Evolutionary conservation across 2,797 vertebrate genomes (phyloP).

Genomic region (Octomys mimax): DNA sequence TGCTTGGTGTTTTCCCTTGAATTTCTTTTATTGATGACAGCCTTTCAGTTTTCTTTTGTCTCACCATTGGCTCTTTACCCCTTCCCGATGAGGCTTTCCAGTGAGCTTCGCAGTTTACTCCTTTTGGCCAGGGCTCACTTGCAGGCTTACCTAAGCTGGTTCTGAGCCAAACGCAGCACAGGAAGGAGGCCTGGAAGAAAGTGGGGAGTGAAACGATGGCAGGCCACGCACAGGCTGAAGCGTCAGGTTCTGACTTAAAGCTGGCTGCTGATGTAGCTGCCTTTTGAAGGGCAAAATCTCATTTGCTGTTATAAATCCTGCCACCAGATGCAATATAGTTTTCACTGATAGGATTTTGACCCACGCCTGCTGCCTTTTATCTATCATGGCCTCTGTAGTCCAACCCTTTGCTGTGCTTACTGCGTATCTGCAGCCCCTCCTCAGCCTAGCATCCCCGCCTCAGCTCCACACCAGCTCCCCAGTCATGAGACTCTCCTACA

Average conservation of each 20-base stretch:
- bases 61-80: neutral
- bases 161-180: neutral
- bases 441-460: neutral
- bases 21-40: neutral
- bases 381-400: neutral
- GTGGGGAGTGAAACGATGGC: neutral
- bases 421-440: neutral
- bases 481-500: neutral
- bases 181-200: neutral
- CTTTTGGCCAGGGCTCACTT: neutral
- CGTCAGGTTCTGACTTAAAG: neutral
- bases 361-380: neutral
- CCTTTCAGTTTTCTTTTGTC: neutral
- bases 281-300: neutral
- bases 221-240: neutral
- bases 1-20: neutral
- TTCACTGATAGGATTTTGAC: neutral
- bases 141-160: neutral
- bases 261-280: neutral
- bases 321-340: neutral
- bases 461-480: neutral
- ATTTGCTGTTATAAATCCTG: neutral
- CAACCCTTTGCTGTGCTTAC: neutral
- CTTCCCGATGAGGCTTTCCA: neutral
- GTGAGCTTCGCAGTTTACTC: neutral